phyloP scores from a whole-genome alignment of 2,113 vertebrate genomes.

The Poeciliopsis retropinna region DNA sequence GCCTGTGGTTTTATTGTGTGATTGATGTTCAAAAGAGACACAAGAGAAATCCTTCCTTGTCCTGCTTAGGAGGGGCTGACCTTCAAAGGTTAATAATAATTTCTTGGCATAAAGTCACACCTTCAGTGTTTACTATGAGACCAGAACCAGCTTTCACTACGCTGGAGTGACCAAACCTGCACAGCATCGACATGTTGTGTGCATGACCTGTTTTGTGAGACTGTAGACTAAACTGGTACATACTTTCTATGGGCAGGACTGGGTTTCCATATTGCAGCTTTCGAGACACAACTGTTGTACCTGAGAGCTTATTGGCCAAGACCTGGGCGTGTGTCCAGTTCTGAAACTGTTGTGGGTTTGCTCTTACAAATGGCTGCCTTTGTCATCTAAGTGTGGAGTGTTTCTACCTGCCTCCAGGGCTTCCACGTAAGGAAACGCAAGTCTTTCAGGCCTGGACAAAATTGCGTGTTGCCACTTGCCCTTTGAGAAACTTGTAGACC shows the following conservation, averaged over 20 bases:
- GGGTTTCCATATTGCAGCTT: slow-evolving; percentile 51
- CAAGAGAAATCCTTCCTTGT: background rate
- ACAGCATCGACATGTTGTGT: background rate
- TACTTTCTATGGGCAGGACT: slow-evolving; percentile 64
- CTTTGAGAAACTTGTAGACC: background rate
- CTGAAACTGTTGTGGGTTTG: slow-evolving; percentile 37
- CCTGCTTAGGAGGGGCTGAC: background rate
- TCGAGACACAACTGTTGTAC: slow-evolving; percentile 13
- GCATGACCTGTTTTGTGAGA: slow-evolving; percentile 49
- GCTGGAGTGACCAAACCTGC: slow-evolving; percentile 26
- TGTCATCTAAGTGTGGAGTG: slow-evolving; percentile 6
- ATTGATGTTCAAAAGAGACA: slow-evolving; percentile 21
- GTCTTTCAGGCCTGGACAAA: background rate
- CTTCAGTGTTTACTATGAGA: slow-evolving; percentile 26
- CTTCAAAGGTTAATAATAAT: background rate
- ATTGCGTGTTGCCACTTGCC: background rate
- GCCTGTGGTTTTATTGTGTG: slow-evolving; percentile 36
- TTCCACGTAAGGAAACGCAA: slow-evolving; percentile 2
- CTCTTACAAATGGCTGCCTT: slow-evolving; percentile 2
- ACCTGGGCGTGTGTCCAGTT: slow-evolving; percentile 56
- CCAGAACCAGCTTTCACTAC: slow-evolving; percentile 8
- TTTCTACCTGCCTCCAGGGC: slow-evolving; percentile 9
- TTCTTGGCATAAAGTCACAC: slow-evolving; percentile 6
- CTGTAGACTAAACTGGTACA: slow-evolving; percentile 25
- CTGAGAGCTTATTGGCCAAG: slow-evolving; percentile 20